Base-by-base conservation (phyloP, 1,140 invertebrate genomes). In the Phymastichus coffea region DNA sequence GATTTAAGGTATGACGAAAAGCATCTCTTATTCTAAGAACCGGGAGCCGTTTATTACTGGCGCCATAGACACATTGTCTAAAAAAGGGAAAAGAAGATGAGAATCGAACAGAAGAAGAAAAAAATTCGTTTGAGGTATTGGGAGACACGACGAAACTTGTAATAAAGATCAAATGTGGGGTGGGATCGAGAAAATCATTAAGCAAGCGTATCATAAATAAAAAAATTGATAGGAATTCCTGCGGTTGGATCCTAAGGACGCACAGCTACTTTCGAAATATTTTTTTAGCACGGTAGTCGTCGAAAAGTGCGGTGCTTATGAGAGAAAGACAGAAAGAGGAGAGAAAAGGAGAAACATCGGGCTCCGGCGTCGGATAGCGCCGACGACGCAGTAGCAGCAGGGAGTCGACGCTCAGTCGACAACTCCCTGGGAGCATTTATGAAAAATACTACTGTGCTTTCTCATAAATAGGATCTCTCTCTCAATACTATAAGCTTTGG, bases 281-380 rank as follows among this genome's bases (percentile, higher is more conserved):
- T 71, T 66, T 66, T 71, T 70, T 71, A 64, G 63, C 68, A 71
- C 70, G 63, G 70, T 71, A 71, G 70, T 71, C 66, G 33, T 46
- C n/a, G n/a, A n/a, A n/a, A n/a, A n/a, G n/a, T n/a, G n/a, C n/a
- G n/a, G n/a, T n/a, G n/a, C n/a, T n/a, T n/a, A n/a, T n/a, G n/a
- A n/a, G n/a, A n/a, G n/a, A n/a, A n/a, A n/a, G n/a, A n/a, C n/a
- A n/a, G 37, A 52, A 54, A 49, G 57, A 44, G 19, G 38, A 56
- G 40, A 61, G 61, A 57, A 49, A 59, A 6, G 12, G 6, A 7
- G 28, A 6, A 33, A 33, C 6, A 33, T 6, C 28, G 14, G 15
- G 22, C 9, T 15, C 25, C 26, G 37, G 44, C 48, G 28, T 20
- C 17, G 4, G 25, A 28, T 46, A 55, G 58, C 51, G 51, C 43